A percentile compares a stretch with the other conserved stretches of the same genome.
Conservation (phyloP, 2,113 vertebrate species). For the Paedocypris sp. region DNA sequence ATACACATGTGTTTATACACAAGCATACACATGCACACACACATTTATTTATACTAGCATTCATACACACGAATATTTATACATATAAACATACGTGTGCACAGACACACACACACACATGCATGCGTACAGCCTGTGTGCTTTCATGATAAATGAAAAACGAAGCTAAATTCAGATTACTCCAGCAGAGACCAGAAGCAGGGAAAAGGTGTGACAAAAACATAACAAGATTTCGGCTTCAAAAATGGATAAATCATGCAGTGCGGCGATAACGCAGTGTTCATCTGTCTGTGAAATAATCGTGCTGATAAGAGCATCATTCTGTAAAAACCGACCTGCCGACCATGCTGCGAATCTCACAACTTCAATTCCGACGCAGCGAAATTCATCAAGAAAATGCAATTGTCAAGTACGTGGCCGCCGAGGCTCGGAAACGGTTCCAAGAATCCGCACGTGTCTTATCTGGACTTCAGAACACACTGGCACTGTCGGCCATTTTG, state of each 20-base stretch:
- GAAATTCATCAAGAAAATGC: constrained; percentile 17
- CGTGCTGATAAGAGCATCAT: background rate
- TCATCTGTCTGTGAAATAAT: background rate
- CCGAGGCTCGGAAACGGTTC: constrained; percentile 9
- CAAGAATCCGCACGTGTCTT: constrained; percentile 30
- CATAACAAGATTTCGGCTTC: background rate
- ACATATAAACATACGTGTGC: too few species aligned
- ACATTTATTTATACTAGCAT: too few species aligned
- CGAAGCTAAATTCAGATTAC: constrained; percentile 1
- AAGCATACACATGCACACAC: too few species aligned
- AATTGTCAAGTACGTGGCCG: constrained; percentile 5
- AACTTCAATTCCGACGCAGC: constrained; percentile 5
- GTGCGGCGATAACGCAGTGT: background rate
- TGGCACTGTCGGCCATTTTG: background rate
- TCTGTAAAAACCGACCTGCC: background rate
- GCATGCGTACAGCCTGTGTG: too few species aligned
- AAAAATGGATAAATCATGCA: background rate
- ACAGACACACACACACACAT: too few species aligned
- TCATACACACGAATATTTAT: too few species aligned
- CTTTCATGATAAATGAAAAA: constrained; percentile 14
- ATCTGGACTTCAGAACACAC: constrained; percentile 10
- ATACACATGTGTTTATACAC: too few species aligned
- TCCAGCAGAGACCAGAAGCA: background rate
- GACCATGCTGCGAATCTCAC: constrained; percentile 32
- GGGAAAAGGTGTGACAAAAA: background rate